Conservation (phyloP, 2,113 vertebrate genomes). For the Peromyscus maniculatus region DNA sequence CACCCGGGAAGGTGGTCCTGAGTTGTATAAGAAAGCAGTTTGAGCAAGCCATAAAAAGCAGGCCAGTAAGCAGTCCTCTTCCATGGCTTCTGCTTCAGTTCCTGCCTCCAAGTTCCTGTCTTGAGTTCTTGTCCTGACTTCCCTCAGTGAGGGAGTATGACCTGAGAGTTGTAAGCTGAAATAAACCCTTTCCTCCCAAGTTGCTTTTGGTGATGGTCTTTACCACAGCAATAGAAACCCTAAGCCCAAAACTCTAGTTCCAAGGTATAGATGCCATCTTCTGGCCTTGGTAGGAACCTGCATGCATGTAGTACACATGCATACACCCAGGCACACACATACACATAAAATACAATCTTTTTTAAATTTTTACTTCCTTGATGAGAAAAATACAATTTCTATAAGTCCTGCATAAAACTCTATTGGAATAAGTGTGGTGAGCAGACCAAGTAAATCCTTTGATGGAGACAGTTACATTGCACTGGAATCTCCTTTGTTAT, state of each 20-base stretch:
- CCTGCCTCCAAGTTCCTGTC: neutral
- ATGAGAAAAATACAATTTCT: neutral
- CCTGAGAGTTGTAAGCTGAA: neutral
- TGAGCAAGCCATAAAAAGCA: neutral
- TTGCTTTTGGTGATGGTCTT: neutral
- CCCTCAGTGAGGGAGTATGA: neutral
- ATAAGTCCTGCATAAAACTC: neutral
- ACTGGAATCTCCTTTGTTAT: neutral
- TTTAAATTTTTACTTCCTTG: neutral
- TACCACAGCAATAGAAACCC: neutral
- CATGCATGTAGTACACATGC: neutral
- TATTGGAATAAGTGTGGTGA: neutral
- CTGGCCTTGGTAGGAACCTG: neutral
- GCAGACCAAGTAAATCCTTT: neutral
- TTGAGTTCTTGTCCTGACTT: neutral
- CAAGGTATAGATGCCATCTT: no score
- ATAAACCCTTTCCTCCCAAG: neutral
- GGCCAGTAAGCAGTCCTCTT: neutral
- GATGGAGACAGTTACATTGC: neutral
- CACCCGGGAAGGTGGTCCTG: neutral
- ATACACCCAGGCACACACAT: neutral
- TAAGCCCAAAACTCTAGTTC: neutral
- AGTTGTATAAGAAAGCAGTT: neutral
- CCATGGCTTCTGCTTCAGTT: neutral
- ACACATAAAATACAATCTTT: neutral